Base-by-base conservation (phyloP, 1,140 invertebrate species). In the Spodoptera litura region DNA sequence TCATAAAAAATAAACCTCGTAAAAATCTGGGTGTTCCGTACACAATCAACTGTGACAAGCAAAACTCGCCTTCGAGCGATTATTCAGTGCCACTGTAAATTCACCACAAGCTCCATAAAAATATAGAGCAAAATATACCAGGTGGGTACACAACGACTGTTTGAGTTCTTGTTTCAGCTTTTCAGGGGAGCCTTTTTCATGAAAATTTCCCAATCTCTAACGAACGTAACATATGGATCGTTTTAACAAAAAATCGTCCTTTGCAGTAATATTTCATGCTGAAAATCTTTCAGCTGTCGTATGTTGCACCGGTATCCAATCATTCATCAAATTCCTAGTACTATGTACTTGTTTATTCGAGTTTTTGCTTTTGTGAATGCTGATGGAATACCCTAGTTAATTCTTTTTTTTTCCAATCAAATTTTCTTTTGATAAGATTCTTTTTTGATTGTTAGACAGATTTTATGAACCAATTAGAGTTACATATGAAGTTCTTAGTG, bases 191-290 rank as follows among this genome's bases (percentile, higher is more conserved):
- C 53, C 52, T 20, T 72, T 61, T 68, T 59, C 49, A 55, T 10
- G 8, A 52, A 11, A 72, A 59, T 15, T 58, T 15, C 15, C 55
- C 53, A 58, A 72, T 72, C 31, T 72, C 70, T 72, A 72, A 72
- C 70, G 35, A 72, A 72, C 53, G 53, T 56, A 56, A 72, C 55
- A 44, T 15, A 38, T 58, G 13, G 35, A 4, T 72, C 35, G 31
- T 55, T 58, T 72, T 58, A 56, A 44, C n/a, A 58, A 59, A 56
- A 72, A 66, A 66, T 49, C 38, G 38, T 44, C 62, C 38, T 66
- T 66, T 66, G 62, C 44, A 49, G n/a, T 66, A 12, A 66, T 49
- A 25, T 72, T 72, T 72, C 38, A 49, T 13, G 25, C 27, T 70
- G 13, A 25, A 27, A 53, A 53, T n/a, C 53, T 55, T 58, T 72